A percentile compares a stretch with the other conserved stretches of the same genome.
Evolutionary conservation across 2,888 invertebrate species (phyloP).

Genomic region (Adelognathus sp.): DNA sequence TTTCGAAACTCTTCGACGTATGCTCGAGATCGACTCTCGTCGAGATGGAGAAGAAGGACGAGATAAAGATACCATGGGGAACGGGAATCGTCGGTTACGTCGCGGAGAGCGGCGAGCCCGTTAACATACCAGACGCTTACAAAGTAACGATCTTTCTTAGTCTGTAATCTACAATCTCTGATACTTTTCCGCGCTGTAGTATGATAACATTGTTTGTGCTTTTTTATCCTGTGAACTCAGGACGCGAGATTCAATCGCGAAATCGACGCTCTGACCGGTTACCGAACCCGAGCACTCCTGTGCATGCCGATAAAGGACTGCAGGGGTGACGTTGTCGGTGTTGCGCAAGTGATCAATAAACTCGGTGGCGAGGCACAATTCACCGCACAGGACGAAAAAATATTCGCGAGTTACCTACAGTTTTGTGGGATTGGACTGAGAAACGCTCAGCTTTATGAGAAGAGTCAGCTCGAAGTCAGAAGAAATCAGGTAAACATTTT

Average conservation of each 20-base stretch:
- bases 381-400: constrained; percentile 93
- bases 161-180: constrained; percentile 2
- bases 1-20: constrained; percentile 97
- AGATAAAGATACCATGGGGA: constrained; percentile 97
- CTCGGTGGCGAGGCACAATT: constrained; percentile 90
- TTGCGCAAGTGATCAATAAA: constrained; percentile 98
- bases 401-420: constrained; percentile 95
- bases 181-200: constrained; percentile 12
- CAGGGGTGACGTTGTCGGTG: constrained; percentile 97
- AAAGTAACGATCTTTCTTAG: constrained; percentile 84
- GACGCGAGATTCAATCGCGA: constrained; percentile 96
- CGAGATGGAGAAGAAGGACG: constrained; percentile 96
- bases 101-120: constrained; percentile 94
- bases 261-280: constrained; percentile 96
- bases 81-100: constrained; percentile 97
- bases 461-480: constrained; percentile 96
- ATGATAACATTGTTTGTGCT: neutral
- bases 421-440: constrained; percentile 98
- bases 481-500: constrained; percentile 96
- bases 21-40: constrained; percentile 95
- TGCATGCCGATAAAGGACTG: constrained; percentile 98
- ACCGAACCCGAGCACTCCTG: constrained; percentile 94
- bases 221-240: constrained; percentile 80
- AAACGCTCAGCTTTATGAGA: constrained; percentile 97
- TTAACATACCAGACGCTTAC: constrained; percentile 98